Evolutionary conservation across 2,113 vertebrate species (phyloP).

Genomic region (Prinia subflava): DNA sequence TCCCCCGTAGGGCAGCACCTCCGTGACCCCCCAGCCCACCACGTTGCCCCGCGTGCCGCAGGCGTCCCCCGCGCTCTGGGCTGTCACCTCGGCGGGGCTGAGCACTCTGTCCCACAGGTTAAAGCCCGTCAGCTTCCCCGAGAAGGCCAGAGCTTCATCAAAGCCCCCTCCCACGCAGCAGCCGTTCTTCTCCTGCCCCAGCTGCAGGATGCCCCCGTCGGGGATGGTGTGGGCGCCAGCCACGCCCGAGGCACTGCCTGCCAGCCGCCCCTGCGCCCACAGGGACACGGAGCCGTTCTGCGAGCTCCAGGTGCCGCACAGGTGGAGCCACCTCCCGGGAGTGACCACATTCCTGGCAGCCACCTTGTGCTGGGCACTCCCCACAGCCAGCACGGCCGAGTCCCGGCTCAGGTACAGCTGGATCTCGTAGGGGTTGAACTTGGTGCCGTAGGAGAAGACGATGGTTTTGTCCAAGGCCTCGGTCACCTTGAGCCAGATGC

Average conservation of each 20-base stretch:
- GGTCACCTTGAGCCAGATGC: conserved; percentile 88
- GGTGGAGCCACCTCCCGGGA: conserved; percentile 80
- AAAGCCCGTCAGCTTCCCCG: conserved; percentile 89
- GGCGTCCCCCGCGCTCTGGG: conserved; percentile 53
- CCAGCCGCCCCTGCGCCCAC: conserved; percentile 79
- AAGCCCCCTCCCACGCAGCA: conserved; percentile 80
- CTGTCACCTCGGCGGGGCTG: conserved; percentile 72
- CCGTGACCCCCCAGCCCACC: conserved; percentile 90
- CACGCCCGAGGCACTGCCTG: conserved; percentile 47
- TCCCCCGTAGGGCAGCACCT: conserved; percentile 85
- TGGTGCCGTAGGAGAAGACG: conserved; percentile 89
- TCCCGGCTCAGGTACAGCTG: conserved; percentile 83
- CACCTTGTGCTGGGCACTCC: conserved; percentile 76
- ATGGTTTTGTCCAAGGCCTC: conserved; percentile 84
- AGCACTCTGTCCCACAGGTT: conserved; percentile 91
- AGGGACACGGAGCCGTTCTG: conserved; percentile 73
- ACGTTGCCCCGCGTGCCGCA: conserved; percentile 83
- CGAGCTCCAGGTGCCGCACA: conserved; percentile 87
- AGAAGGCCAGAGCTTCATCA: conserved; percentile 83
- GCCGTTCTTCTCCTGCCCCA: conserved; percentile 90
- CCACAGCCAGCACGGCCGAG: conserved; percentile 75
- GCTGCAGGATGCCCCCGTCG: conserved; percentile 81
- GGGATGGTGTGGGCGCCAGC: conserved; percentile 77
- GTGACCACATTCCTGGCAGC: conserved; percentile 37
- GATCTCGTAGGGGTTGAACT: conserved; percentile 85